Evolutionary conservation across 2,113 vertebrate genomes (phyloP).

Genomic region (Meleagris gallopavo): DNA sequence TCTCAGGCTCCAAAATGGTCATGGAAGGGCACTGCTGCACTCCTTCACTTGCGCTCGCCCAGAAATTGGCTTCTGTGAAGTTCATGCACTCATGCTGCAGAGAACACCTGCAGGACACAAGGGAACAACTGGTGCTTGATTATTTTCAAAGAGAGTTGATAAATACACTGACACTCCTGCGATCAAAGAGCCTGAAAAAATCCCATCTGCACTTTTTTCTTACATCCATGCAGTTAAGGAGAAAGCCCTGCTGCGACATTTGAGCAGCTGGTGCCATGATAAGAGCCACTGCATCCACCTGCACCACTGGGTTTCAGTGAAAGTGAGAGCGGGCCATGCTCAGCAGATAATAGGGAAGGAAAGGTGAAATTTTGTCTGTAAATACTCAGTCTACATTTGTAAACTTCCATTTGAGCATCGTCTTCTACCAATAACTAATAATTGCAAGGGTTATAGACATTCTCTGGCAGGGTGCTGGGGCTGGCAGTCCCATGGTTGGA

Average conservation of each 20-base stretch:
- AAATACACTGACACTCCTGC: not conserved
- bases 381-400: not conserved
- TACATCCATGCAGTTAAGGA: not conserved
- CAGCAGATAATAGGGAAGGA: not conserved
- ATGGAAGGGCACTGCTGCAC: slow-evolving; percentile 89
- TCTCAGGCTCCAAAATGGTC: slow-evolving; percentile 88
- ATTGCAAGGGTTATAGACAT: not conserved
- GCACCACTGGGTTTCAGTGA: not conserved
- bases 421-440: not conserved
- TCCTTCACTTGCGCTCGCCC: slow-evolving; percentile 87
- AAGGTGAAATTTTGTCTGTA: not conserved
- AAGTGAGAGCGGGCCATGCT: not conserved
- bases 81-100: slow-evolving; percentile 87
- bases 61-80: slow-evolving; percentile 80
- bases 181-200: not conserved
- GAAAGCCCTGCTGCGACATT: not conserved
- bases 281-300: not conserved
- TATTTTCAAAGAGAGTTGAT: not conserved
- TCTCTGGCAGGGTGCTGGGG: not conserved
- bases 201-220: not conserved
- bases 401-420: not conserved
- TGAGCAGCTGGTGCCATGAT: not conserved
- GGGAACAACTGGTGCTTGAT: not conserved
- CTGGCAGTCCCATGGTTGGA: not conserved
- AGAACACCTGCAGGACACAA: slow-evolving; percentile 81